phyloP scores from a whole-genome alignment of 1,140 invertebrate species.

The Coenobita brevimanus region DNA sequence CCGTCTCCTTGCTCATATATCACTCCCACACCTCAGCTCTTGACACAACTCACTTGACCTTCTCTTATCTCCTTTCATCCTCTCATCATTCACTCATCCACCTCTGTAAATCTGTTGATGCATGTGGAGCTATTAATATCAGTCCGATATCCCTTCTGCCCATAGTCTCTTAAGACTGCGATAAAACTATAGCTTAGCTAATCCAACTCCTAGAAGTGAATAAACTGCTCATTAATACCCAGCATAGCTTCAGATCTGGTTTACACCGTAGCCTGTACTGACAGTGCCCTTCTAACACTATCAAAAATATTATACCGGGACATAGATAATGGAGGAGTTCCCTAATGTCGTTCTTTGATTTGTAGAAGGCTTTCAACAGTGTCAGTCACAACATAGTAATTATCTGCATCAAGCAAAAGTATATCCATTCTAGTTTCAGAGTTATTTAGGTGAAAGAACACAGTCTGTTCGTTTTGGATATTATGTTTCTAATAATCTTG shows the following conservation, averaged over 20 bases:
- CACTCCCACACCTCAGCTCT: no score
- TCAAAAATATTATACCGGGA: not conserved
- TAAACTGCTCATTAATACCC: no score
- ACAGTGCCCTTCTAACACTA: not conserved
- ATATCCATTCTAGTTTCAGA: not conserved
- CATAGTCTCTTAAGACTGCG: no score
- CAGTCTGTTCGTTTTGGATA: not conserved
- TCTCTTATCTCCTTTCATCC: no score
- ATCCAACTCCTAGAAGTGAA: not conserved
- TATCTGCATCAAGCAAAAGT: no score
- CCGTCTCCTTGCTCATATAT: no score
- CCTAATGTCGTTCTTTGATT: no score
- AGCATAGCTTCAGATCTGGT: no score
- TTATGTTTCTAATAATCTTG: not conserved
- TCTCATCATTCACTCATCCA: no score
- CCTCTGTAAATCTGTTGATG: not conserved
- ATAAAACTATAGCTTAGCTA: not conserved
- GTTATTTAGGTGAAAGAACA: not conserved
- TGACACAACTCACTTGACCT: no score
- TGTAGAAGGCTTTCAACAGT: not conserved
- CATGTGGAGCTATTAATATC: not conserved
- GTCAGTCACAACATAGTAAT: no score
- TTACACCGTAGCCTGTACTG: not conserved
- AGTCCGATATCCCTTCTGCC: not conserved
- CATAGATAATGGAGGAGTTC: no score